Conservation (phyloP, 2,113 vertebrate species). For the Peromyscus polionotus region DNA sequence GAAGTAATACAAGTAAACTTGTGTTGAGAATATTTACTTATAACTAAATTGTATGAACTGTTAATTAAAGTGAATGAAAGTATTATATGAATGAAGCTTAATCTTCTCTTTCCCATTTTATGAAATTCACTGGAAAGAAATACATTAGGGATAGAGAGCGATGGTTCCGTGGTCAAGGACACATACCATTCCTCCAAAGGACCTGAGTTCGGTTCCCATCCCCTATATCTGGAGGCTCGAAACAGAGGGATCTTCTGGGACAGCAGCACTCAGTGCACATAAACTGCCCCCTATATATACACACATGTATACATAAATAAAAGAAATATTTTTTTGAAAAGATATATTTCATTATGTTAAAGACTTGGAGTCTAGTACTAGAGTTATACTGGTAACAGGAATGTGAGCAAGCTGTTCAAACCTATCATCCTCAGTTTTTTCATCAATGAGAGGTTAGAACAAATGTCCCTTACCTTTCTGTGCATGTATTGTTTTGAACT, state of each 20-base stretch:
- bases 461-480: background rate
- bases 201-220: background rate
- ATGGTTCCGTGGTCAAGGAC: background rate
- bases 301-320: background rate
- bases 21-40: background rate
- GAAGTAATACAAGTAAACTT: background rate
- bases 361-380: background rate
- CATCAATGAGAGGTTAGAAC: background rate
- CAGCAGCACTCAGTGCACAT: background rate
- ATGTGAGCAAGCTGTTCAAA: background rate
- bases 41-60: background rate
- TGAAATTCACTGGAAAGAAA: constrained; percentile 1
- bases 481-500: background rate
- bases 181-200: background rate
- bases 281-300: background rate
- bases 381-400: background rate
- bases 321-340: background rate
- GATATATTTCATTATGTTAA: background rate
- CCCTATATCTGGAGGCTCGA: background rate
- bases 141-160: background rate
- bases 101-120: background rate
- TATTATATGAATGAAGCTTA: background rate
- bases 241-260: background rate
- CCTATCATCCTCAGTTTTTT: background rate
- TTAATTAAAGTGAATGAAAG: constrained; percentile 41